Conservation (phyloP, 1,140 invertebrate species). For the Zeugodacus cucurbitae region DNA sequence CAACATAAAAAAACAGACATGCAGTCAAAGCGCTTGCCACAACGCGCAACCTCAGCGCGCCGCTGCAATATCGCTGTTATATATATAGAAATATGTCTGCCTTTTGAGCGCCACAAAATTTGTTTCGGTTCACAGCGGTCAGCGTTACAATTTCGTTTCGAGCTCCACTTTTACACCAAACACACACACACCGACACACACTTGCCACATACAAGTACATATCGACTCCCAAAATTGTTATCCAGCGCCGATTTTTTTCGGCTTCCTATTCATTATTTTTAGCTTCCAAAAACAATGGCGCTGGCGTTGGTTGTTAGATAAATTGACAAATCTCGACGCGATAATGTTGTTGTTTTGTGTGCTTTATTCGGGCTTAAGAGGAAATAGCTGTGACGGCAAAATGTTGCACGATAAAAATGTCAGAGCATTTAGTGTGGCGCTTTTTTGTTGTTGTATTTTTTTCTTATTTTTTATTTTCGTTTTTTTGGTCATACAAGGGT, state of each 20-base stretch:
- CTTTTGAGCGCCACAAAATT: not conserved
- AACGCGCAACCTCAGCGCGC: not conserved
- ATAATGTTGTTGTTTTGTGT: not conserved
- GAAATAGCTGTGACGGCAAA: not conserved
- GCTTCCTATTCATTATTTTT: conserved; percentile 16
- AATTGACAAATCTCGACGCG: conserved; percentile 6
- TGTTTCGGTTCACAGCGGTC: conserved; percentile 32
- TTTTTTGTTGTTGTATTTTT: not conserved
- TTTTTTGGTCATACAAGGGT: not conserved
- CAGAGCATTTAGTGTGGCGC: conserved; percentile 3
- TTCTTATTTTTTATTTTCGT: too few relatives aligned
- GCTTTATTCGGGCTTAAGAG: not conserved
- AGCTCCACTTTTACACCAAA: not conserved
- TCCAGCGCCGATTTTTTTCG: not conserved
- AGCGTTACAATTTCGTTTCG: conserved; percentile 18
- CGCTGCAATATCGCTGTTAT: not conserved
- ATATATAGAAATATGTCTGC: not conserved
- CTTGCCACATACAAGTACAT: too few relatives aligned
- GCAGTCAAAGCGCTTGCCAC: not conserved
- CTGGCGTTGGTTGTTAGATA: conserved; percentile 25
- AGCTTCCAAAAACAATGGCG: conserved; percentile 4
- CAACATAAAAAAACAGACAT: not conserved
- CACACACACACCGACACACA: too few relatives aligned
- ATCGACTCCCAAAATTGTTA: too few relatives aligned
- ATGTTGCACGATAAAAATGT: conserved; percentile 36